Evolutionary conservation across 2,888 invertebrate genomes (phyloP).

Genomic region (Agrenia bidenticulata): DNA sequence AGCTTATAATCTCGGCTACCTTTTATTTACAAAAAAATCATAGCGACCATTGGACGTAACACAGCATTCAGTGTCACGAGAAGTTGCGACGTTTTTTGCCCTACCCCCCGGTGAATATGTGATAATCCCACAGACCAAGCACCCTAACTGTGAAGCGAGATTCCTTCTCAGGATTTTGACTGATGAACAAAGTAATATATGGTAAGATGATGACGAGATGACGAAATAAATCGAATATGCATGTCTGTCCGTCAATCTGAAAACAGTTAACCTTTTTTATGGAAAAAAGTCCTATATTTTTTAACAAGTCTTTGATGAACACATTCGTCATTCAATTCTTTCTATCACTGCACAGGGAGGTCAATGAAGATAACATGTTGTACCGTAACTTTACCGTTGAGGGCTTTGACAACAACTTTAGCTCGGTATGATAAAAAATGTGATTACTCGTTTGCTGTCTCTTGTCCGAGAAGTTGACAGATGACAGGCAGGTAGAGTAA

Average conservation of each 20-base stretch:
- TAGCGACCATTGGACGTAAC: slow-evolving; percentile 69
- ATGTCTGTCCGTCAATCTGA: too few species aligned
- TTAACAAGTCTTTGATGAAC: too few species aligned
- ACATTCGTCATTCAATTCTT: background rate
- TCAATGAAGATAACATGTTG: slow-evolving; percentile 73
- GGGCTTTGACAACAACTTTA: slow-evolving; percentile 62
- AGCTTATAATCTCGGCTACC: slow-evolving; percentile 7
- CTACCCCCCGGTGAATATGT: slow-evolving; percentile 73
- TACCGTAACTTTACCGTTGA: slow-evolving; percentile 66
- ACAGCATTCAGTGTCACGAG: slow-evolving; percentile 66
- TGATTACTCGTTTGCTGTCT: background rate
- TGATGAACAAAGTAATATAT: slow-evolving; percentile 72
- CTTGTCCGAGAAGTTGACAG: slow-evolving; percentile 10
- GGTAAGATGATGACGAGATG: slow-evolving; percentile 59
- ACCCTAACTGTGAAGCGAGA: slow-evolving; percentile 68
- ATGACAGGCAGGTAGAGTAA: background rate
- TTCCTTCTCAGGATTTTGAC: slow-evolving; percentile 71
- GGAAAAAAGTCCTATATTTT: too few species aligned
- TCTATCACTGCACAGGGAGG: slow-evolving; percentile 63
- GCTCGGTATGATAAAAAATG: slow-evolving; percentile 59
- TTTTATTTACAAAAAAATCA: too few species aligned
- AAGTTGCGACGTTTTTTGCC: slow-evolving; percentile 73
- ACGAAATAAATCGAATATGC: background rate
- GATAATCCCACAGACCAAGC: slow-evolving; percentile 70
- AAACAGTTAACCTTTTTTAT: too few species aligned